Evolutionary conservation across 2,113 vertebrate genomes (phyloP).

Genomic region (Scalopus aquaticus): DNA sequence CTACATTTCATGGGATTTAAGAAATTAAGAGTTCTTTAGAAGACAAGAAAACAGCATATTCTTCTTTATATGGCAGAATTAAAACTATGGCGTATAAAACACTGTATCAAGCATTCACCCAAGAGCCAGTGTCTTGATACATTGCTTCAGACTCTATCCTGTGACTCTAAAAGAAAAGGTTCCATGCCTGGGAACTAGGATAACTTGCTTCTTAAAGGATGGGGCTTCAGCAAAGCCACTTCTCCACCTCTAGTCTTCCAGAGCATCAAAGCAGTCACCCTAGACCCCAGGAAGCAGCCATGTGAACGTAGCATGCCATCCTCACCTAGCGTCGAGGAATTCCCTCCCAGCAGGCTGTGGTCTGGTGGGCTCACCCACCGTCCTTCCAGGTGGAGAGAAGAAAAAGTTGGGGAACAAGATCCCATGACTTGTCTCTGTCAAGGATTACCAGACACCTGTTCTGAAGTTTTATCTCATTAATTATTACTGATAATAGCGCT

Average conservation of each 20-base stretch:
- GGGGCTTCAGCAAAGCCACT: not conserved
- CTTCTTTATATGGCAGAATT: not conserved
- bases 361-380: not conserved
- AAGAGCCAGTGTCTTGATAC: not conserved
- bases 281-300: not conserved
- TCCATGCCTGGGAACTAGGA: not conserved
- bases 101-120: not conserved
- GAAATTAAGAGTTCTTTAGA: conserved; percentile 45
- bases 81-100: not conserved
- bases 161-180: not conserved
- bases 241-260: not conserved
- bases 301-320: not conserved
- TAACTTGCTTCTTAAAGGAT: not conserved
- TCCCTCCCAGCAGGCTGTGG: not conserved
- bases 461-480: conserved; percentile 22
- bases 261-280: not conserved
- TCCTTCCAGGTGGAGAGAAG: not conserved
- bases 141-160: not conserved
- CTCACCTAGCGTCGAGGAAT: not conserved
- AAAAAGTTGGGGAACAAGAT: not conserved
- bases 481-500: conserved; percentile 47
- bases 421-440: not conserved
- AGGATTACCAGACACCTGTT: conserved; percentile 41
- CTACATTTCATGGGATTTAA: conserved; percentile 23
- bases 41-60: conserved; percentile 26